Base-by-base conservation (phyloP, 64 coral and sea anemone genomes). In the Astreopora myriophthalma region DNA sequence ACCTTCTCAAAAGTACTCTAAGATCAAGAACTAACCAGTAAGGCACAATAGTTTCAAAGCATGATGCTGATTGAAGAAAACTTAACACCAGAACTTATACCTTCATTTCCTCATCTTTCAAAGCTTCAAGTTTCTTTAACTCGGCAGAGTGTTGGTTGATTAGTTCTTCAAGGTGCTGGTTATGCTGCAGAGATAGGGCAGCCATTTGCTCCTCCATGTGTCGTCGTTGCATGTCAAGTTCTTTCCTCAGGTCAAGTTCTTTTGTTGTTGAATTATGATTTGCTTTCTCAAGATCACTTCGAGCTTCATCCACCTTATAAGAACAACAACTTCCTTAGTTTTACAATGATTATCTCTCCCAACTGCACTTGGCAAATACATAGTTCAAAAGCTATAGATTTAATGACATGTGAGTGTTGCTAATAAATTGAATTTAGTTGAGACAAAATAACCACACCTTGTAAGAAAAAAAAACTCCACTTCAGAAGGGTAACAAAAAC, bases 51-150 rank as follows among this genome's bases (percentile, higher is more conserved):
- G n/a, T n/a, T n/a, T n/a, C n/a, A n/a, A n/a, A n/a, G n/a, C n/a
- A n/a, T n/a, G n/a, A n/a, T n/a, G n/a, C n/a, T n/a, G n/a, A n/a
- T n/a, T n/a, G n/a, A n/a, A 46, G 5, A 5, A 46, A 46, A 46
- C 42, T 6, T 46, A 46, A 46, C 42, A 46, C 5, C 11, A 46
- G n/a, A n/a, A n/a, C n/a, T n/a, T n/a, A 6, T 92, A 98, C 96
- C 96, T 93, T 92, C 27, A 98, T 38, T 27, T 98, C 86, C 76
- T 98, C 79, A 49, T 90, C 93, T 98, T 89, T 91, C 3, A 93
- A 26, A 11, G 73, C 93, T 17, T 81, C 80, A 36, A 93, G 35
- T 32, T 73, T 95, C 26, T 33, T 85, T 9, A 98, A 90, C 34
- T 95, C 96, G 37, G 34, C 75, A 16, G 32, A 49, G 81, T 98